A percentile compares a stretch with the other conserved stretches of the same genome.
These are phyloP conservation scores for Leuciscus waleckii DNA, from an alignment of 2,797 vertebrate genomes.

Conservation along the genomic window DNA sequence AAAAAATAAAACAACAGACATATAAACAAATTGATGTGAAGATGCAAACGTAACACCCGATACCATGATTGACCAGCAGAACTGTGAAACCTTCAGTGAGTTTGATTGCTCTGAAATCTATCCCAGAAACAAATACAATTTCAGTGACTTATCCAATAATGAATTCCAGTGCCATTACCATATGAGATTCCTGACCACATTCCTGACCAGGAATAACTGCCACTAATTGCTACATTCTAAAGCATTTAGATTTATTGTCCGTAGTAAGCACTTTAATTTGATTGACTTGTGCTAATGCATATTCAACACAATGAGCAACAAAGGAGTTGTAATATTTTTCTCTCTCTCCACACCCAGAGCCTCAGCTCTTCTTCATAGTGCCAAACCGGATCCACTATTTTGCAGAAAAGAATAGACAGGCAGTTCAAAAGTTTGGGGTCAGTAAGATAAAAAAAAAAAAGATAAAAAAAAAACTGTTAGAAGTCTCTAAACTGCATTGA, in stretches of 20 bases:
- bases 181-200: background rate
- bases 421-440: background rate
- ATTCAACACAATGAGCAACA: slow-evolving; percentile 29
- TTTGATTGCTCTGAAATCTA: slow-evolving; percentile 1
- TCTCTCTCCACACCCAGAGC: background rate
- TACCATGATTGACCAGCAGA: background rate
- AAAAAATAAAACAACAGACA: slow-evolving; percentile 27
- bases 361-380: background rate
- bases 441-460: background rate
- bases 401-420: background rate
- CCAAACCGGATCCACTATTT: background rate
- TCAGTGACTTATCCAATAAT: slow-evolving; percentile 7
- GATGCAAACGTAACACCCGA: slow-evolving; percentile 1
- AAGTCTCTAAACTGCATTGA: background rate
- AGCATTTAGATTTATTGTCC: slow-evolving; percentile 30
- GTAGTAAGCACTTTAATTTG: slow-evolving; percentile 18
- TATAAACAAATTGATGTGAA: slow-evolving; percentile 21
- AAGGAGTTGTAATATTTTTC: background rate
- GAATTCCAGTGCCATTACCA: slow-evolving; percentile 17
- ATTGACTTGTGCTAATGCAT: slow-evolving; percentile 38
- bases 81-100: slow-evolving; percentile 22
- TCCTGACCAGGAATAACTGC: slow-evolving; percentile 7
- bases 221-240: slow-evolving; percentile 32
- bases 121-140: slow-evolving; percentile 8
- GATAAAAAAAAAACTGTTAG: too few relatives aligned